phyloP scores from a whole-genome alignment of 2,113 vertebrate species.

The Neodontobutis hainanensis region DNA sequence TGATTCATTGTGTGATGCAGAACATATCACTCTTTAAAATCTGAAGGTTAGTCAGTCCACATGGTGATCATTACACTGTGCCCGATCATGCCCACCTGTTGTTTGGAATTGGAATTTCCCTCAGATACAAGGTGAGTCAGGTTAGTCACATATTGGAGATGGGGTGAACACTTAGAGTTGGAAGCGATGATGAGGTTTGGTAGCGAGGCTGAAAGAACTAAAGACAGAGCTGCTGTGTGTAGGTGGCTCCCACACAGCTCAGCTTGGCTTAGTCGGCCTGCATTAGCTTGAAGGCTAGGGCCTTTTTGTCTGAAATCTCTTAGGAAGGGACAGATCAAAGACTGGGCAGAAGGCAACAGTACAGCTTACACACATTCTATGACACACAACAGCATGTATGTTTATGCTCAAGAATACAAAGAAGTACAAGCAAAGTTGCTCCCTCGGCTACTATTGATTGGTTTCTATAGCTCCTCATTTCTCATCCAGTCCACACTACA shows the following conservation, averaged over 20 bases:
- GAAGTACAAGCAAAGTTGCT: conserved; percentile 38
- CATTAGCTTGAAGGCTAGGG: conserved; percentile 57
- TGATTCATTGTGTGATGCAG: conserved; percentile 9
- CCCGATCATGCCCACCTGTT: conserved; percentile 11
- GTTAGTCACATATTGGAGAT: conserved; percentile 32
- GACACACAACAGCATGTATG: conserved; percentile 47
- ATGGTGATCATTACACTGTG: conserved; percentile 28
- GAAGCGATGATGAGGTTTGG: conserved; percentile 57
- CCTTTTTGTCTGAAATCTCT: conserved; percentile 66
- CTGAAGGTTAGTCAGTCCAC: conserved; percentile 25
- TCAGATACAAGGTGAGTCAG: neutral
- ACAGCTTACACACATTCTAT: conserved; percentile 52
- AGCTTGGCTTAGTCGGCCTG: conserved; percentile 43
- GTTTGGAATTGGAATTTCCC: neutral
- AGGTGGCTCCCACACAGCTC: conserved; percentile 66
- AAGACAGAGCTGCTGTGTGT: conserved; percentile 59
- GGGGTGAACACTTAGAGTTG: conserved; percentile 37
- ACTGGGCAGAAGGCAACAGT: conserved; percentile 60
- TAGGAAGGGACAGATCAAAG: conserved; percentile 78
- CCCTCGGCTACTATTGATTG: conserved; percentile 63
- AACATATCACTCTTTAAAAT: neutral
- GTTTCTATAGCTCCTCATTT: conserved; percentile 44
- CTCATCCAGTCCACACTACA: conserved; percentile 49
- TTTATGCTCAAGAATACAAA: conserved; percentile 48
- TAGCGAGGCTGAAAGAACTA: conserved; percentile 51